Percentiles rank a stretch among this genome's conserved stretches.
Evolutionary conservation across 2,888 invertebrate genomes (phyloP).

Genomic region (Agonopterix heracliana): DNA sequence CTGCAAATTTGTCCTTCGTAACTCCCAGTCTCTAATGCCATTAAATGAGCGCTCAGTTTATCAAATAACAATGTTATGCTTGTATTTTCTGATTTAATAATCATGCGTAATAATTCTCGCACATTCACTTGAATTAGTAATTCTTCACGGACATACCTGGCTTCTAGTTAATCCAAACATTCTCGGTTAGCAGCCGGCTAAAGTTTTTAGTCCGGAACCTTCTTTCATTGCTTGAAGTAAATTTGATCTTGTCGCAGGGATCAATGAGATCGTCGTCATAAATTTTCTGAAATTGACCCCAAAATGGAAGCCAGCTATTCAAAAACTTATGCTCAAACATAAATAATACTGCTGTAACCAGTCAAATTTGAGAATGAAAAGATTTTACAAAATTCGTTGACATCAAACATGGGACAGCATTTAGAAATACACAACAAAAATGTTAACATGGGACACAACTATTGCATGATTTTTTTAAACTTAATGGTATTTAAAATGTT

Average conservation of each 20-base stretch:
- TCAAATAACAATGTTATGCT: not conserved
- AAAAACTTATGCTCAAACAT: no score
- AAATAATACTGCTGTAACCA: no score
- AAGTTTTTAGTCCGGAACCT: not conserved
- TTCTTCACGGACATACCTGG: slow-evolving; percentile 1
- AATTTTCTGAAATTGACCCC: not conserved
- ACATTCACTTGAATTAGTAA: slow-evolving; percentile 4
- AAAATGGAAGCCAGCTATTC: not conserved
- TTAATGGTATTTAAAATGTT: no score
- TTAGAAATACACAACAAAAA: no score
- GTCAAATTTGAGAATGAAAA: no score
- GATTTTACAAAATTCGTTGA: no score
- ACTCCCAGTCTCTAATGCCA: slow-evolving; percentile 3
- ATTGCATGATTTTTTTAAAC: no score
- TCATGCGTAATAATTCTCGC: slow-evolving; percentile 1
- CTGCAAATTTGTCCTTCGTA: slow-evolving; percentile 9
- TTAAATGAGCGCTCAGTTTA: no score
- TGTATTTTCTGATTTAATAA: not conserved
- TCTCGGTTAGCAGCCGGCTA: not conserved
- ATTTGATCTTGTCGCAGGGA: not conserved
- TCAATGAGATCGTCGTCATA: not conserved
- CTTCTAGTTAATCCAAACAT: not conserved
- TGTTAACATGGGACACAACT: no score
- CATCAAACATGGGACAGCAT: no score
- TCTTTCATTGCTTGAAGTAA: not conserved